Base-by-base conservation (phyloP, 2,113 vertebrate genomes). In the Peromyscus maniculatus region DNA sequence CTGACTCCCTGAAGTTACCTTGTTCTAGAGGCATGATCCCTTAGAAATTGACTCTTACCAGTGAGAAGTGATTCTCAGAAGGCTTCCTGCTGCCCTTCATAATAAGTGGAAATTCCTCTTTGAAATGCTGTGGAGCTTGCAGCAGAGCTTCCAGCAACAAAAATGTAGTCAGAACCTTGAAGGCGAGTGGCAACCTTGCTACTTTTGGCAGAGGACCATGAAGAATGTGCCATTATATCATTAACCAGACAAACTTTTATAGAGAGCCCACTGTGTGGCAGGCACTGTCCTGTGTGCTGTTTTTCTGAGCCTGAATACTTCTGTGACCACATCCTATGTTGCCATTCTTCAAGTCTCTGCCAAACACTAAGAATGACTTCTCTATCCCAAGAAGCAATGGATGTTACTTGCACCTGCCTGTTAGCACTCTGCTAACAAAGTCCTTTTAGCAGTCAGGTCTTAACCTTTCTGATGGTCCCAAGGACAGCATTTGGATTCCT, bases 61-160 rank as follows among this genome's bases (percentile, higher is more conserved):
- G 22, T 66, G 12, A 87, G 67, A 93, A 96, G 28, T 62, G 66
- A 5, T 89, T 94, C 80, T 67, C 69, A 49, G 92, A 89, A 67
- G 31, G 39, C 46, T 88, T 82, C 64, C 66, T 88, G 22, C 75
- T 83, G n/a, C 21, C n/a, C 46, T 64, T 82, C 79, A 72, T 62
- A 86, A 89, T 72, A 67, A 93, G 82, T 59, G 64, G 79, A 87
- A 93, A 89, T 19, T 91, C 93, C 43, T 62, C 64, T 93, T 93
- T 91, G 69, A 95, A 57, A 86, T 77, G 15, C 28, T 1, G 0
- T 39, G 67, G 89, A 80, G 28, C 75, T 95, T 87, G 88, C 64
- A 69, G 46, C 15, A n/a, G 33, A 94, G 66, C 82, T 94, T 95
- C 52, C 67, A 89, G 91, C n/a, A 71, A 83, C n/a, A 26, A 80